A percentile compares a stretch with the other conserved stretches of the same genome.
These are phyloP conservation scores for Oscheius sp. DNA, from an alignment of 2,888 invertebrate species.

Conservation along the genomic window DNA sequence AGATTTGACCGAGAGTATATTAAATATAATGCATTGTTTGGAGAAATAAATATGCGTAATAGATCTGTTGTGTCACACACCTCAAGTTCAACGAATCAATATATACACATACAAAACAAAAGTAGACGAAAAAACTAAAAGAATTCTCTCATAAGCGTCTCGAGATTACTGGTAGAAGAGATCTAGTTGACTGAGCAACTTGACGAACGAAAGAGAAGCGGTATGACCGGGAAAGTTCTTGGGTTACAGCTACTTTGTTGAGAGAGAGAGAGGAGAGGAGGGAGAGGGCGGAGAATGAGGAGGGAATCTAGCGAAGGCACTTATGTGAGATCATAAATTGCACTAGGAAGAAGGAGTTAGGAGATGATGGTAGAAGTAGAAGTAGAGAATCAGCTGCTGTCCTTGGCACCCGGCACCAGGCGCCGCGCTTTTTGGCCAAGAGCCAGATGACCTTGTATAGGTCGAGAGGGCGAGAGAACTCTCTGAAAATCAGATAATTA, in stretches of 20 bases:
- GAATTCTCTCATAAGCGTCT: too few relatives aligned
- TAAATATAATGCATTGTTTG: too few relatives aligned
- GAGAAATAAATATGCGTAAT: too few relatives aligned
- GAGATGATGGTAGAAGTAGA: background rate
- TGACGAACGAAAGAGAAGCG: constrained; percentile 18
- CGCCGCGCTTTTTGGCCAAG: constrained; percentile 10
- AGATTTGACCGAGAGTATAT: too few relatives aligned
- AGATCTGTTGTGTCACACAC: too few relatives aligned
- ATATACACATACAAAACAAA: too few relatives aligned
- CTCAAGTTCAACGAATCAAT: too few relatives aligned
- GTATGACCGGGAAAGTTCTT: constrained; percentile 27
- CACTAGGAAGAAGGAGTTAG: constrained; percentile 7
- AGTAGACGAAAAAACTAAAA: too few relatives aligned
- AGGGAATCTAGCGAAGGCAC: constrained; percentile 20
- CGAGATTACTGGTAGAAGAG: background rate
- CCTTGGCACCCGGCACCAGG: constrained; percentile 22
- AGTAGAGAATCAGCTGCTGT: background rate
- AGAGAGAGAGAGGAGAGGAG: background rate
- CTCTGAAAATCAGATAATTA: constrained; percentile 10
- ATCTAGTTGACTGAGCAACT: constrained; percentile 21
- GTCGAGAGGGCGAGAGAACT: background rate
- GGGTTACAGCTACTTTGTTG: too few relatives aligned
- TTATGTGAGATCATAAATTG: constrained; percentile 16
- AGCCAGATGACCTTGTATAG: constrained; percentile 15
- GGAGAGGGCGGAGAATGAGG: background rate